phyloP scores from a whole-genome alignment of 35 echinoderm and acorn worm genomes.

The Lytechinus pictus region DNA sequence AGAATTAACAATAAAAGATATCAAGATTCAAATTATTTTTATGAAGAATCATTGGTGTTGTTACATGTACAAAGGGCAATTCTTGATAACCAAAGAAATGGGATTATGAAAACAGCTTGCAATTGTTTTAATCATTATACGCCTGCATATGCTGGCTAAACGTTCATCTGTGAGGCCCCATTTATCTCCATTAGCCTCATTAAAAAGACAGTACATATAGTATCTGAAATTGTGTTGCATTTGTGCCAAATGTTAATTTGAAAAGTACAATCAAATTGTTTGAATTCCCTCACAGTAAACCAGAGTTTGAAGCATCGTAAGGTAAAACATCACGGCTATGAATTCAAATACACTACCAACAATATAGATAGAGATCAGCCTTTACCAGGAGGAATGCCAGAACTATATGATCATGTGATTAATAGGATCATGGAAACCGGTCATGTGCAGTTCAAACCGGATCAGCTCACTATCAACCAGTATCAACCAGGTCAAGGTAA shows the following conservation, averaged over 20 bases:
- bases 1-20: too few relatives aligned
- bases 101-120: too few relatives aligned
- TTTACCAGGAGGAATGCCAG: conserved; percentile 70
- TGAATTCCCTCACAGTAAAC: conserved; percentile 8
- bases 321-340: conserved; percentile 94
- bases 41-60: too few relatives aligned
- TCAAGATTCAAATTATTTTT: too few relatives aligned
- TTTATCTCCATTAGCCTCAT: too few relatives aligned
- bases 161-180: too few relatives aligned
- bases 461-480: conserved; percentile 97
- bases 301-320: conserved; percentile 84
- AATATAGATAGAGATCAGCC: conserved; percentile 78
- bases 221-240: too few relatives aligned
- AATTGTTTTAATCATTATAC: too few relatives aligned
- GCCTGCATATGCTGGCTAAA: too few relatives aligned
- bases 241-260: not conserved
- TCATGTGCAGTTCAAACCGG: conserved; percentile 73
- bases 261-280: not conserved
- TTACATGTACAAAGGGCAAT: too few relatives aligned
- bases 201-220: too few relatives aligned
- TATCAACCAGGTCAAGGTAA: conserved; percentile 98
- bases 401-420: conserved; percentile 62
- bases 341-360: conserved; percentile 92
- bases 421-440: conserved; percentile 82
- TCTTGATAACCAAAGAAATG: too few relatives aligned